Evolutionary conservation across 2,888 invertebrate species (phyloP).

Genomic region (Cremastobaeus sp.): DNA sequence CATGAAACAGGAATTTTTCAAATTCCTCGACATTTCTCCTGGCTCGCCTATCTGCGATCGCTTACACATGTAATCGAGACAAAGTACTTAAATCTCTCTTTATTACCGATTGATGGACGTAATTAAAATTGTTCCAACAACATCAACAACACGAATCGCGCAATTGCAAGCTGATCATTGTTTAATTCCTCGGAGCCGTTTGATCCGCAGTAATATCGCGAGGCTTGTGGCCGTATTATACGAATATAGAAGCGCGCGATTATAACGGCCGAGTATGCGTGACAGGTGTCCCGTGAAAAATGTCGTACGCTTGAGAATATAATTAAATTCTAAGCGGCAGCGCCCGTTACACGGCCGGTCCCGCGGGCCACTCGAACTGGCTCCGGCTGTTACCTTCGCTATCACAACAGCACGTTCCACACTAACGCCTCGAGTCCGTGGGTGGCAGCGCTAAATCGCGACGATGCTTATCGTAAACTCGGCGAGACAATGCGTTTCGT

Average conservation of each 20-base stretch:
- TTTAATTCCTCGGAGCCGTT: constrained; percentile 10
- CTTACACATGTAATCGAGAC: constrained; percentile 4
- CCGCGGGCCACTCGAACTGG: constrained; percentile 46
- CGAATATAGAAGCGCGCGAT: constrained; percentile 46
- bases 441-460: constrained; percentile 36
- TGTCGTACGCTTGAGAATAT: constrained; percentile 61
- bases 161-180: too few relatives aligned
- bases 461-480: constrained; percentile 51
- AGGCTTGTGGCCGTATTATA: constrained; percentile 44
- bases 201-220: constrained; percentile 25
- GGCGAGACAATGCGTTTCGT: constrained; percentile 39
- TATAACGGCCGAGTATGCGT: constrained; percentile 64
- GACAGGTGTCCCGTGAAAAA: constrained; percentile 71
- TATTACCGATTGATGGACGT: constrained; percentile 14
- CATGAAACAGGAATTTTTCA: too few relatives aligned
- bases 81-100: constrained; percentile 17
- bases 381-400: constrained; percentile 46
- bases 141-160: too few relatives aligned
- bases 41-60: not conserved
- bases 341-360: constrained; percentile 47
- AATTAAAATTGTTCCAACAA: constrained; percentile 11
- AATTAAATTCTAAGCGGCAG: constrained; percentile 68
- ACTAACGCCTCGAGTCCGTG: constrained; percentile 38
- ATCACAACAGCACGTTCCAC: constrained; percentile 41
- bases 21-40: constrained; percentile 9